phyloP scores from a whole-genome alignment of 2,113 vertebrate species.

The Neotoma lepida region DNA sequence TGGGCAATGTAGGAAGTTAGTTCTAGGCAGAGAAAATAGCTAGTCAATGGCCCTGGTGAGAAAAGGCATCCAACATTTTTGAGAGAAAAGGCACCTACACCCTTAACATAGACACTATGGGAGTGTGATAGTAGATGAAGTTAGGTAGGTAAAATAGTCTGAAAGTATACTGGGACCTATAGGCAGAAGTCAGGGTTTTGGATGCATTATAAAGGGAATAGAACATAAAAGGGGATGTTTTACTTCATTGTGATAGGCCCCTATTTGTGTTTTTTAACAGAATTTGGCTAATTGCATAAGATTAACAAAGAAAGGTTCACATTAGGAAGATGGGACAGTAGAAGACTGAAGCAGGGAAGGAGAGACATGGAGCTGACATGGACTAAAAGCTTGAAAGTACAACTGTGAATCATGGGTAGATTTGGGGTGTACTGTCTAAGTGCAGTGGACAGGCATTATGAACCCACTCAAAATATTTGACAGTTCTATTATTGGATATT shows the following conservation, averaged over 20 bases:
- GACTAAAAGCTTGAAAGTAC: too few species aligned
- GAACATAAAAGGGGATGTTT: background rate
- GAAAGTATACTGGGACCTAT: too few species aligned
- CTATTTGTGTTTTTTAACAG: background rate
- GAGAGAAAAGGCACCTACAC: background rate
- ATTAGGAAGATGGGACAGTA: background rate
- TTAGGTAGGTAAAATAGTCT: background rate
- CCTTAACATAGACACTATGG: background rate
- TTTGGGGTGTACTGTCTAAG: background rate
- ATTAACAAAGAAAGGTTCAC: background rate
- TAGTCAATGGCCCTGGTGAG: background rate
- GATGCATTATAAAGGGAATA: background rate
- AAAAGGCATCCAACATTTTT: background rate
- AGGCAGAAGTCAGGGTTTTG: background rate
- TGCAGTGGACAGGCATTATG: too few species aligned
- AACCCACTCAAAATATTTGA: background rate
- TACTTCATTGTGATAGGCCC: background rate
- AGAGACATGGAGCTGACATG: background rate
- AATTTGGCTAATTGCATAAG: background rate
- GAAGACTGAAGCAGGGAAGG: background rate
- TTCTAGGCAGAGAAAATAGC: background rate
- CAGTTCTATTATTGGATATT: background rate
- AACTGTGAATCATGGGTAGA: background rate
- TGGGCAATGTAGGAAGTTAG: background rate
- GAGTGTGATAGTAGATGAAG: background rate